Evolutionary conservation across 35 echinoderm and acorn worm genomes (phyloP).

Genomic region (Ophiothrix spiculata): DNA sequence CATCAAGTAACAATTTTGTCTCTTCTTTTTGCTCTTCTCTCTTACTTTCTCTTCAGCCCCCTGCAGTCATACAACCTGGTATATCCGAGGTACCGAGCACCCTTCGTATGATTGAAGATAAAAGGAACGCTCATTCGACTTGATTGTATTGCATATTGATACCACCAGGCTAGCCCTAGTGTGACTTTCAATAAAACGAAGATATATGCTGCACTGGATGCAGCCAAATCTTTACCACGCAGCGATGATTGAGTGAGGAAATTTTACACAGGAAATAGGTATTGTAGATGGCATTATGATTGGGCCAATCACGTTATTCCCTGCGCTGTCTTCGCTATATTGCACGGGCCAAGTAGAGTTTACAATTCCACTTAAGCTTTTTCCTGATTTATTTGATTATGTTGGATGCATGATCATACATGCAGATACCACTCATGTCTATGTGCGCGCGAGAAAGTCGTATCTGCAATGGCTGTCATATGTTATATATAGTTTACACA

Average conservation of each 20-base stretch:
- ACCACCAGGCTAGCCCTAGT: background rate
- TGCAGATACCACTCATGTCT: background rate
- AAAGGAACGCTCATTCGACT: background rate
- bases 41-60: background rate
- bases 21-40: background rate
- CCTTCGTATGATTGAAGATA: background rate
- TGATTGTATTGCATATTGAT: constrained; percentile 3
- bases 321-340: background rate
- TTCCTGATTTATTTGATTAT: constrained; percentile 16
- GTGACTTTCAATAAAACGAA: no score
- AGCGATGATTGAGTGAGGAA: background rate
- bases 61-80: background rate
- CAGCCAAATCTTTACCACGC: no score
- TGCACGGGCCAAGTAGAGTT: background rate
- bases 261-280: background rate
- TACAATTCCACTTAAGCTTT: background rate
- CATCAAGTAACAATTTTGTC: background rate
- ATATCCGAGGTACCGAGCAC: background rate
- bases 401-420: constrained; percentile 9
- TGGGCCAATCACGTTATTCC: background rate
- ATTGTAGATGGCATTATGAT: constrained; percentile 7
- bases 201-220: no score
- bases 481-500: no score
- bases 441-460: no score
- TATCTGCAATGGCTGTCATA: no score